Evolutionary conservation across 2,113 vertebrate species (phyloP), one percentile per base, ranked within the genome.

Genomic region (Siniperca chuatsi): DNA sequence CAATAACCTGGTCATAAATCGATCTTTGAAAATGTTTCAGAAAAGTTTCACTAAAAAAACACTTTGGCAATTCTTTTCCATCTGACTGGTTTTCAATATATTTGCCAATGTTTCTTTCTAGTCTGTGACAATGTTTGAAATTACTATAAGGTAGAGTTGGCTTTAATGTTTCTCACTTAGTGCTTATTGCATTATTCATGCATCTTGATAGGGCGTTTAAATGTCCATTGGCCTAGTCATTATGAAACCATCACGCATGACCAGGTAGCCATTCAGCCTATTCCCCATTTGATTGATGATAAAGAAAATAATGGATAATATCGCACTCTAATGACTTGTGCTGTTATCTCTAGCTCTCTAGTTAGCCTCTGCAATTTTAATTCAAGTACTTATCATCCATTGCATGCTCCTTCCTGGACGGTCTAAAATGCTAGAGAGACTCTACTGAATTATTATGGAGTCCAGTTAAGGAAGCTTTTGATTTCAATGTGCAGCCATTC

Each of bases 151-250:
- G 16, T 70, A 25, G 33, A 73, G 29, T 46, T 82, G 66, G 7
- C 23, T 42, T 69, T 79, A 83, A 78, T 83, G 73, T 79, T 74
- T 69, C 50, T 80, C 54, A 68, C 64, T 84, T 67, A 46, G 23
- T n/a, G 29, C 37, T 9, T 62, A 23, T 82, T 90, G 62, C 55
- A 85, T 92, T 91, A 90, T 89, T 93, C 79, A 91, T 89, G 68
- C 82, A 25, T 75, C 40, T 61, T 86, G 69, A 88, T 77, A 78
- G 40, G 16, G 60, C 25, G 9, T 85, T 87, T 89, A 84, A 90
- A 79, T 67, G 54, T 60, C 90, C 66, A 73, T 82, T 85, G 71
- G 57, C 25, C 48, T 10, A 42, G 48, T 84, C 73, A 91, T 90
- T 90, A 88, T 87, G 44, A 82, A 82, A 54, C 50, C 79, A 84